Base-by-base conservation (phyloP, 2,113 vertebrate species). In the Piaya cayana region DNA sequence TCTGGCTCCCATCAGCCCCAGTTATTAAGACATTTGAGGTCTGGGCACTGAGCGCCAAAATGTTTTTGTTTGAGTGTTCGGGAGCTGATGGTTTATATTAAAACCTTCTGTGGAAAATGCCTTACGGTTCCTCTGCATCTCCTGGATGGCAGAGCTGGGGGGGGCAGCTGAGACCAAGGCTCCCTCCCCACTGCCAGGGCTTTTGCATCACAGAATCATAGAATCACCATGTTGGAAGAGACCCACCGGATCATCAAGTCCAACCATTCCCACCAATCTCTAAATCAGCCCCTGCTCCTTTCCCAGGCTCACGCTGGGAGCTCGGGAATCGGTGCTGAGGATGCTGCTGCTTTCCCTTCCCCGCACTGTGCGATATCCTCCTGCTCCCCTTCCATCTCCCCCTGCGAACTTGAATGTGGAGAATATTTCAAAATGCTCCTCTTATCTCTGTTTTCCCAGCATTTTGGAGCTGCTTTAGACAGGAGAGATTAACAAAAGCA, bases 371-470 rank as follows among this genome's bases (percentile, higher is more conserved):
- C 13, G 19, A 4, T 36, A 23, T 15, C 62, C 42, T 55, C 3
- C 32, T 45, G 26, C 86, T 29, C 30, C 76, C 13, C 60, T 62
- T 87, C 52, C 82, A 67, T 43, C 29, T 27, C 52, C 34, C 15
- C 0, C 50, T 47, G 50, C 63, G 59, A n/a, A 62, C 39, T 1
- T 39, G 32, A 69, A 49, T 8, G 5, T 2, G 39, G 53, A 6
- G 67, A 62, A 47, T 53, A 67, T 68, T 94, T 69, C 4, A 16
- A 52, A 79, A 17, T 8, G 60, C 80, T 72, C 2, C 81, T 45
- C 68, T 93, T 92, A 96, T 95, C 93, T 96, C 64, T 92, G 71
- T 92, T 95, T 92, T 67, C 60, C 68, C 95, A 94, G 92, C 17
- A 0, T 67, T 95, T 75, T 59, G 94, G 72, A 93, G 82, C 90